Conservation (phyloP, 2,797 vertebrate species). For the Rhyacichthys aspro region DNA sequence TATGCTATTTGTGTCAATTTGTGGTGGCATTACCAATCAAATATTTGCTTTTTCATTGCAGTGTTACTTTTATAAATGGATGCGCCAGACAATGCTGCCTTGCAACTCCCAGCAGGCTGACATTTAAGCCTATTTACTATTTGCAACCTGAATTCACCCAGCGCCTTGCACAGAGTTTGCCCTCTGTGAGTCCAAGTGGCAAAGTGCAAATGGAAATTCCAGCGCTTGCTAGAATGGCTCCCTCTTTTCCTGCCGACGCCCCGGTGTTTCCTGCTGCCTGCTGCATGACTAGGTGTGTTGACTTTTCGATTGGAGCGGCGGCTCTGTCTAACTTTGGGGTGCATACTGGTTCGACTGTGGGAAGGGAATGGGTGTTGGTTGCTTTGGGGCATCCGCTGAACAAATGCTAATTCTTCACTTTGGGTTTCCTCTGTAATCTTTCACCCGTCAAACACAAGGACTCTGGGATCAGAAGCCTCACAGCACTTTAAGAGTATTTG, state of each 20-base stretch:
- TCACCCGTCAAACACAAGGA: conserved; percentile 22
- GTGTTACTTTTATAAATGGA: conserved; percentile 21
- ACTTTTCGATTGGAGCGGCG: conserved; percentile 58
- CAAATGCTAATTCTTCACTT: conserved; percentile 39
- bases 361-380: conserved; percentile 69
- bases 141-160: conserved; percentile 44
- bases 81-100: conserved; percentile 32
- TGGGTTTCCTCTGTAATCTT: conserved; percentile 49
- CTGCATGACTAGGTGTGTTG: conserved; percentile 75
- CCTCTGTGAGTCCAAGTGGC: conserved; percentile 60
- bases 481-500: conserved; percentile 47
- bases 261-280: conserved; percentile 78
- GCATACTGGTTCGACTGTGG: conserved; percentile 52
- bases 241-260: conserved; percentile 80
- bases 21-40: background rate
- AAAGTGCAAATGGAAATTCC: conserved; percentile 79
- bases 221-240: conserved; percentile 65
- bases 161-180: conserved; percentile 40
- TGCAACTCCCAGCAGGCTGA: conserved; percentile 35
- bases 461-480: conserved; percentile 56
- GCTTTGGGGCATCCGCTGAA: conserved; percentile 28
- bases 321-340: conserved; percentile 52
- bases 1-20: background rate
- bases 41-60: background rate
- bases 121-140: conserved; percentile 46